These are phyloP conservation scores for Cyanoramphus novaezelandiae DNA, from an alignment of 2,113 vertebrate genomes.

Conservation along the genomic window DNA sequence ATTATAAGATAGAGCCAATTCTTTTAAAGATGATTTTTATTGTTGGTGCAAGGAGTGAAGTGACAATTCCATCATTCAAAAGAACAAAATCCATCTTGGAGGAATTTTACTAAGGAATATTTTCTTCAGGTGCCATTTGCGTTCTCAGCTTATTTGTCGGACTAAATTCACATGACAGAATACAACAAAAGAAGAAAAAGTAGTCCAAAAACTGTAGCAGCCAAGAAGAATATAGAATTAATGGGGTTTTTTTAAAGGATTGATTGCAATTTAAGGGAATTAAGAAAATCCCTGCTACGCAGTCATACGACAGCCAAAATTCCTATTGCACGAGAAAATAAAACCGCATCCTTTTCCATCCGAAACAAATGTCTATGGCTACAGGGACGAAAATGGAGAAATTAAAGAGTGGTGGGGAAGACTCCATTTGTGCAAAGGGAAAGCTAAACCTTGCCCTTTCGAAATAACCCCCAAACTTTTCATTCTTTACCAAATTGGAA, in stretches of 20 bases:
- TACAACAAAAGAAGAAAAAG: slow-evolving; percentile 67
- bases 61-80: not conserved
- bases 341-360: not conserved
- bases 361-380: not conserved
- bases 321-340: not conserved
- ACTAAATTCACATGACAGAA: slow-evolving; percentile 57
- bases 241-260: not conserved
- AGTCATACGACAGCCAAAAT: not conserved
- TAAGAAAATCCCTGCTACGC: not conserved
- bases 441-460: not conserved
- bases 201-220: slow-evolving; percentile 57
- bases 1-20: not conserved
- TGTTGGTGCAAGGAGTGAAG: not conserved
- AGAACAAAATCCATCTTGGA: slow-evolving; percentile 3
- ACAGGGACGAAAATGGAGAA: slow-evolving; percentile 49
- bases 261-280: not conserved
- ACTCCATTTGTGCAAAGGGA: slow-evolving; percentile 41
- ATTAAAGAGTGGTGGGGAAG: slow-evolving; percentile 62
- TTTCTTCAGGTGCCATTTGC: slow-evolving; percentile 59
- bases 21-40: not conserved
- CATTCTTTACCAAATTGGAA: not conserved
- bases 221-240: not conserved
- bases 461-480: slow-evolving; percentile 39
- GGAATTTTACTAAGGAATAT: not conserved
- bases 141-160: slow-evolving; percentile 10